Evolutionary conservation across 2,888 invertebrate genomes (phyloP), one percentile per base, ranked within the genome.

Genomic region (Iphiclides podalirius): DNA sequence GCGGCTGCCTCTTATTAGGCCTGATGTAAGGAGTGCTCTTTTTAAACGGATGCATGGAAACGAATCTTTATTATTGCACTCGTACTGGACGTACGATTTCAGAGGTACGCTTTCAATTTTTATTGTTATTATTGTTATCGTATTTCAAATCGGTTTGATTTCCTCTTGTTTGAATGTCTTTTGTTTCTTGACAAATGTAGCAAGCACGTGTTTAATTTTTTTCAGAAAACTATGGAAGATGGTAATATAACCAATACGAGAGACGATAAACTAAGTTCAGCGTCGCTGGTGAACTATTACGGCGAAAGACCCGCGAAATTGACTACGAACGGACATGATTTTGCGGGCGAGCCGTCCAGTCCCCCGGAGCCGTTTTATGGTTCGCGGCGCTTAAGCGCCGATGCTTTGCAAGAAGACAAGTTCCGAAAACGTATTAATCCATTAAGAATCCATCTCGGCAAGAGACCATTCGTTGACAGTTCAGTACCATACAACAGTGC

Each of bases 221-320:
- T 87, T 49, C 85, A 88, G 88, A 85, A 89, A 88, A 87, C 79
- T 89, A 89, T 89, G 89, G 89, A 89, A 81, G 89, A 89, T 88
- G 85, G 88, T 86, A 88, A 86, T 79, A 67, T 72, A 70, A 67
- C 68, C 70, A 79, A 75, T 66, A 72, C 76, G 63, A 84, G 79
- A 72, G 85, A 87, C 64, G 84, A 86, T 66, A 85, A 80, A 75
- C 72, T 72, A 62, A 70, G 67, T 60, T 61, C 77, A 64, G 61
- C 73, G 58, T 69, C 80, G 58, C 67, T 83, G 64, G 70, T 70
- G 57, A 83, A 73, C 60, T 67, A 79, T 56, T 81, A 82, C 59
- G 66, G 71, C 58, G 86, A 87, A 60, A 72, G 80, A 59, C 65
- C 76, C 61, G 65, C 71, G 58, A 83, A 81, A 75, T 70, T 82